Evolutionary conservation across 1,140 invertebrate genomes (phyloP).

Genomic region (Drosophila pallidifrons): DNA sequence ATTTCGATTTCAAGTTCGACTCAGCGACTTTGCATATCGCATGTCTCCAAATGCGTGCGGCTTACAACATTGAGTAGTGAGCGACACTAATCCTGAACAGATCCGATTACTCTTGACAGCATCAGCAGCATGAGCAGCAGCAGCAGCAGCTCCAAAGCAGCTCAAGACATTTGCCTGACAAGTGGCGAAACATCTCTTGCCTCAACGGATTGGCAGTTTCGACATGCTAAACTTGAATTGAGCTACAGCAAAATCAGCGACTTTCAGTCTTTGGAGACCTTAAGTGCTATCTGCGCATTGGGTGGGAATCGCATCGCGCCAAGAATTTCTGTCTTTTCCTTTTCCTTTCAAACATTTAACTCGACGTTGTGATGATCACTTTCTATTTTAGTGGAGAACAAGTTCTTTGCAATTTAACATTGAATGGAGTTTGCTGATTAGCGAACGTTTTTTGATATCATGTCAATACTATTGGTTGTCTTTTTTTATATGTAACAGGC

Average conservation of each 20-base stretch:
- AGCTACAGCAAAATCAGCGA: neutral
- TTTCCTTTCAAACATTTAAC: no score
- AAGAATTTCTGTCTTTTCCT: no score
- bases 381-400: no score
- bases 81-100: constrained; percentile 72
- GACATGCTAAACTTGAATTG: constrained; percentile 15
- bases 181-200: constrained; percentile 54
- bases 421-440: no score
- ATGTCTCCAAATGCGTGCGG: constrained; percentile 55
- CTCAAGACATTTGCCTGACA: constrained; percentile 49
- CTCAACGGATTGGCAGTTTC: constrained; percentile 32
- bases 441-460: no score
- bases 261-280: neutral
- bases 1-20: neutral
- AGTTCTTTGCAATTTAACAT: no score
- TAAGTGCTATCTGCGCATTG: constrained; percentile 7
- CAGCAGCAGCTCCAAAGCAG: constrained; percentile 18
- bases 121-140: constrained; percentile 9
- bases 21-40: constrained; percentile 15
- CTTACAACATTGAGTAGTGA: constrained; percentile 68
- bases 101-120: constrained; percentile 73
- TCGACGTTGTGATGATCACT: no score
- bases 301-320: neutral
- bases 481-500: no score
- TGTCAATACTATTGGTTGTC: no score